Evolutionary conservation across 37 sponge, comb jelly and placozoan species (phyloP), one percentile per base, ranked within the genome.

Genomic region (Sycon ciliatum): DNA sequence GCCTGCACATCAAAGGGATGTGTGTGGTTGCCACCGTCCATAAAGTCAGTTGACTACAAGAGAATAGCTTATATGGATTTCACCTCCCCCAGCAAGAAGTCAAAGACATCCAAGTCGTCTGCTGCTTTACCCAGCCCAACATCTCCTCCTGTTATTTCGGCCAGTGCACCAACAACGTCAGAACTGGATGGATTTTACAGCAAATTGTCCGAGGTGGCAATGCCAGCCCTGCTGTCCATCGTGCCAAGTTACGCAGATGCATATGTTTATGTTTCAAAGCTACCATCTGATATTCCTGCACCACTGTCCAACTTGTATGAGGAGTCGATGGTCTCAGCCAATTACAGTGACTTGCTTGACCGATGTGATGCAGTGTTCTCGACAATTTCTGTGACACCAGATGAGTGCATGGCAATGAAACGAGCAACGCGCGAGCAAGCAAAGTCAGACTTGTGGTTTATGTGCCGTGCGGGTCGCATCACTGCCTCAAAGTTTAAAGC

Each of bases 11-110:
- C 80, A 65, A 22, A 65, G 57, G 75, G 75, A 36, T 80, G 74
- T 27, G 55, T 69, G 24, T 74, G 75, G 81, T 42, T 80, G 23
- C 81, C 81, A 29, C 81, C 81, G 22, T 73, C 81, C n/a, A 74
- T 80, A 31, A 66, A 73, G 26, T 56, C 23, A 67, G 81, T 74
- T 4, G 40, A 56, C 29, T 80, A 34, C 74, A 69, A 68, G 3
- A 38, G 16, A 56, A 56, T 82, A 16, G 58, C 52, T 26, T 27
- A 77, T 38, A 82, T 82, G 37, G 83, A 76, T 60, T 77, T 75
- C 39, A 30, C 80, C 34, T 46, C 72, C 38, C 80, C 80, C 16
- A 20, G 64, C 6, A 7, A 55, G 38, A 72, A 61, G 67, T 36
- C 37, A 36, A 77, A 72, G 73, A 70, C 3, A 16, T n/a, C n/a